Conservation (phyloP, 1,140 invertebrate species). For the Zaprionus camerounensis region DNA sequence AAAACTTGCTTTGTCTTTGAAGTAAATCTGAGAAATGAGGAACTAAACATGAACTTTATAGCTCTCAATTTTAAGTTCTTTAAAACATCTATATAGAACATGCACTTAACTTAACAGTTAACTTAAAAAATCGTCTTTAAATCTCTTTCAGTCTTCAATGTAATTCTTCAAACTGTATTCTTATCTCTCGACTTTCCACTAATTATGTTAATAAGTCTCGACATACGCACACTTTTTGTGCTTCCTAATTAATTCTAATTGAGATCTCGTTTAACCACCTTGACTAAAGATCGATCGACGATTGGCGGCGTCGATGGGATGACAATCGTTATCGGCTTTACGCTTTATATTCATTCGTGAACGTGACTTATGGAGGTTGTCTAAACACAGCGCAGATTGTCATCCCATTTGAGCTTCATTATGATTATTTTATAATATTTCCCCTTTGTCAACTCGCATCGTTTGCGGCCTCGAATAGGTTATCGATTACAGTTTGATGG, state of each 20-base stretch:
- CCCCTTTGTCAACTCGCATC: conserved; percentile 45
- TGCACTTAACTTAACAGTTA: background rate
- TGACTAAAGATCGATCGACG: conserved; percentile 25
- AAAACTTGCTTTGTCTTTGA: no score
- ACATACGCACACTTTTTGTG: conserved; percentile 3
- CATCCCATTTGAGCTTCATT: conserved; percentile 18
- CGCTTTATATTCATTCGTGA: conserved; percentile 32
- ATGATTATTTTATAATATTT: conserved; percentile 50
- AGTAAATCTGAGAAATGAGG: no score
- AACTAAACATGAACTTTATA: no score
- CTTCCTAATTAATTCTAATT: conserved; percentile 26
- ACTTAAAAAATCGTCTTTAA: background rate
- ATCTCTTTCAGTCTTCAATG: background rate
- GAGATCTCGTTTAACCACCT: conserved; percentile 10
- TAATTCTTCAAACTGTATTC: background rate
- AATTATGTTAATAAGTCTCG: background rate
- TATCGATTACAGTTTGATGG: conserved; percentile 71
- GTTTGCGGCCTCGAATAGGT: conserved; percentile 49
- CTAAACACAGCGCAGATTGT: conserved; percentile 21
- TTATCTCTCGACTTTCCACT: background rate
- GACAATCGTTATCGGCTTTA: conserved; percentile 34
- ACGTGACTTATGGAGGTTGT: conserved; percentile 61
- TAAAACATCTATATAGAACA: background rate
- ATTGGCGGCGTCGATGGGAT: no score
- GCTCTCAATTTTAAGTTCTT: no score